Percentiles rank a stretch among this genome's conserved stretches.
phyloP scores from a whole-genome alignment of 2,113 vertebrate genomes.

The Xiphophorus couchianus region DNA sequence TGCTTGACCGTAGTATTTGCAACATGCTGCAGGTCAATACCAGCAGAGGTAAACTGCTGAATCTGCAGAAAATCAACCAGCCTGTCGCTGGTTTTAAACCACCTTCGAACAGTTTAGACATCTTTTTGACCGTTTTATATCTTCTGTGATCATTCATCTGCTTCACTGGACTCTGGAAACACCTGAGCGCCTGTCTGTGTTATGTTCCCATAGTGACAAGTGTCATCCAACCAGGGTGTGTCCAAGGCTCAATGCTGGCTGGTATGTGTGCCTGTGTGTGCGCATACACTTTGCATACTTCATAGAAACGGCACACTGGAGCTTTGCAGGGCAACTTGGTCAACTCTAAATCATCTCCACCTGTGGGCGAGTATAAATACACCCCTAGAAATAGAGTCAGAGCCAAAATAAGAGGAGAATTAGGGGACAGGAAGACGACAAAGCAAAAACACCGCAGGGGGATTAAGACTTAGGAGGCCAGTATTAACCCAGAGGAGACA shows the following conservation, averaged over 20 bases:
- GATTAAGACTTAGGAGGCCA: constrained; percentile 35
- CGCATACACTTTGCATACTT: constrained; percentile 58
- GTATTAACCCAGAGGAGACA: constrained; percentile 13
- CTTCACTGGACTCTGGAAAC: constrained; percentile 58
- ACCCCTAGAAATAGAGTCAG: constrained; percentile 60
- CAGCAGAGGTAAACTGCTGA: constrained; percentile 31
- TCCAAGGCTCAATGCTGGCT: constrained; percentile 44
- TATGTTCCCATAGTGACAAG: constrained; percentile 72
- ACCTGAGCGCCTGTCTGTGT: constrained; percentile 65
- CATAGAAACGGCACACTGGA: constrained; percentile 18
- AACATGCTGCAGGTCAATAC: constrained; percentile 9
- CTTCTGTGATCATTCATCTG: constrained; percentile 21
- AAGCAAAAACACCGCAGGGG: constrained; percentile 37
- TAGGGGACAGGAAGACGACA: constrained; percentile 51
- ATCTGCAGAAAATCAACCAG: constrained; percentile 26
- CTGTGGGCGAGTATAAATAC: constrained; percentile 64
- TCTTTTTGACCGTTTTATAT: constrained; percentile 22
- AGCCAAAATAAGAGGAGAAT: constrained; percentile 68
- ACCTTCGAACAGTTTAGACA: not conserved
- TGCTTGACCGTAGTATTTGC: constrained; percentile 15
- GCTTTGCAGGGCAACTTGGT: constrained; percentile 27
- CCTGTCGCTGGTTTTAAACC: constrained; percentile 20
- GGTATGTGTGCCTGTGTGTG: constrained; percentile 19
- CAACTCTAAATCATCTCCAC: constrained; percentile 60
- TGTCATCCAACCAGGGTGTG: constrained; percentile 70